These are phyloP conservation scores for Ophioninae sp. DNA, from an alignment of 2,888 invertebrate species.

Conservation along the genomic window DNA sequence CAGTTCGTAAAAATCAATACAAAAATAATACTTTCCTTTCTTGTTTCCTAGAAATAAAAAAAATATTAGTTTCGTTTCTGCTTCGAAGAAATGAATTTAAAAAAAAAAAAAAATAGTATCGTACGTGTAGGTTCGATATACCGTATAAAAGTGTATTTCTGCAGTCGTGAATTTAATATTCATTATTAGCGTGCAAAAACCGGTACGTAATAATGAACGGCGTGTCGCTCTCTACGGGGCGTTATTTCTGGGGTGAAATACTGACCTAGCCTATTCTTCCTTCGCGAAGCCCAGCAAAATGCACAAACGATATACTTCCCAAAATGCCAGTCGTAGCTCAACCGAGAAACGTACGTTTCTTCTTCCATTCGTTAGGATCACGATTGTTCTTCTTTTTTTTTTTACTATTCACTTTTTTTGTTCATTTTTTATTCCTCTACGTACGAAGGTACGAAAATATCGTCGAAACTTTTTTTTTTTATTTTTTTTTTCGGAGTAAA, in stretches of 20 bases:
- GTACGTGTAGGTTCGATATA: background rate
- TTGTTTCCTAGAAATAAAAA: too few species aligned
- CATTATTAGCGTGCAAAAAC: constrained; percentile 70
- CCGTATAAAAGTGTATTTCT: constrained; percentile 30
- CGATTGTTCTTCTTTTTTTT: constrained; percentile 32
- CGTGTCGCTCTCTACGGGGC: constrained; percentile 55
- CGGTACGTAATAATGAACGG: constrained; percentile 70
- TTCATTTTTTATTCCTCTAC: too few species aligned
- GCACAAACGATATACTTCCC: constrained; percentile 32
- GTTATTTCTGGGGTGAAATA: constrained; percentile 57
- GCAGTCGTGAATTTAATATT: constrained; percentile 68
- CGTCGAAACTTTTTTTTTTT: background rate
- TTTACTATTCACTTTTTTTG: constrained; percentile 21
- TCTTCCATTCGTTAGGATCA: too few species aligned
- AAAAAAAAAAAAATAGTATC: too few species aligned
- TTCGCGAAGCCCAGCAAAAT: constrained; percentile 17
- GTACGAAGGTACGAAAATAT: constrained; percentile 39
- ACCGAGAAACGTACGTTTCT: constrained; percentile 26
- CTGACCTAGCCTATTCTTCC: constrained; percentile 24
- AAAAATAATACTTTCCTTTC: too few species aligned
- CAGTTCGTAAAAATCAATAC: too few species aligned
- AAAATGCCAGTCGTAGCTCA: constrained; percentile 32
- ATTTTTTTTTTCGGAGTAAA: background rate
- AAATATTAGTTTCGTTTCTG: too few species aligned
- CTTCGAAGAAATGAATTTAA: too few species aligned